Evolutionary conservation across 2,113 vertebrate species (phyloP).

Genomic region (Notiomystis cincta): DNA sequence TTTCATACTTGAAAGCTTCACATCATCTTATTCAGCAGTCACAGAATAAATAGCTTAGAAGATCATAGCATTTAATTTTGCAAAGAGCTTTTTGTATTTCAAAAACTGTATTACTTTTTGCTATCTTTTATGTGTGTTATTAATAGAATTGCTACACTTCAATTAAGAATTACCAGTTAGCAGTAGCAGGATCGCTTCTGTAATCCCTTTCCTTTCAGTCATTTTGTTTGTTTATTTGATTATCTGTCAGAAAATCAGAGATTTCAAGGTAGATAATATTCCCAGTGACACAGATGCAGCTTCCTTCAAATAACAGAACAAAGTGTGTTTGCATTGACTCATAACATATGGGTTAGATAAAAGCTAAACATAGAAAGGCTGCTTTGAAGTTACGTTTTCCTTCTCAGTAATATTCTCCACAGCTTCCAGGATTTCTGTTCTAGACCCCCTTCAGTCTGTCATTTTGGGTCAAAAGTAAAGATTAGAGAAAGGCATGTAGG

Average conservation of each 20-base stretch:
- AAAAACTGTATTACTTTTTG: neutral
- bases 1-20: slow-evolving; percentile 17
- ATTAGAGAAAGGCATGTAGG: neutral
- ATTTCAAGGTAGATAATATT: neutral
- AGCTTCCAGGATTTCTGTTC: neutral
- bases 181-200: neutral
- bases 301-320: neutral
- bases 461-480: neutral
- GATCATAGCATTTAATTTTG: slow-evolving; percentile 42
- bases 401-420: neutral
- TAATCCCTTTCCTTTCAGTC: neutral
- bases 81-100: neutral
- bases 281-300: neutral
- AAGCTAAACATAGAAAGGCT: neutral
- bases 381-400: neutral
- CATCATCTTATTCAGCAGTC: slow-evolving; percentile 35
- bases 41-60: slow-evolving; percentile 36
- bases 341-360: neutral
- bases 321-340: neutral
- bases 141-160: neutral
- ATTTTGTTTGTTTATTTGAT: neutral
- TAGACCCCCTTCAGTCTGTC: neutral
- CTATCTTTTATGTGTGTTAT: neutral
- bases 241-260: neutral
- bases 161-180: slow-evolving; percentile 13